Conservation (phyloP, 1,140 invertebrate species). For the Frieseomelitta varia region DNA sequence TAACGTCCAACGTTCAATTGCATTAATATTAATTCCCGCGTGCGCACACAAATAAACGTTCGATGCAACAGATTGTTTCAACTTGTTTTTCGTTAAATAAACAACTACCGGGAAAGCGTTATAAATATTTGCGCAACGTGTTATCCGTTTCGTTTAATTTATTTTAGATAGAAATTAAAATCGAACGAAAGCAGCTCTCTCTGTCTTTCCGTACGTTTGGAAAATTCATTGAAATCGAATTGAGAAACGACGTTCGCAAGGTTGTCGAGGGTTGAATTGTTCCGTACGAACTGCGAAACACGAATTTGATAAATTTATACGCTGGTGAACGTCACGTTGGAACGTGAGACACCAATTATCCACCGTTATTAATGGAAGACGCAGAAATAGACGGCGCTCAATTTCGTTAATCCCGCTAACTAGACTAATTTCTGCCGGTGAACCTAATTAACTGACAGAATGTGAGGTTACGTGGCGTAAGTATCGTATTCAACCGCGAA, state of each 20-base stretch:
- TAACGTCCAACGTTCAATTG: not conserved
- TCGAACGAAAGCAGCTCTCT: too few species aligned
- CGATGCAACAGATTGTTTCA: not conserved
- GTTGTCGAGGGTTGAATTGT: not conserved
- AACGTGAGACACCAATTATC: not conserved
- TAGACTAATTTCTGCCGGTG: slow-evolving; percentile 23
- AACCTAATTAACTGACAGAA: slow-evolving; percentile 30
- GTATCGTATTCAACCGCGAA: slow-evolving; percentile 23
- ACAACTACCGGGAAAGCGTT: not conserved
- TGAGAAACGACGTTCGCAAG: too few species aligned
- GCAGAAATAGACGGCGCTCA: not conserved
- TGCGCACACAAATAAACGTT: not conserved
- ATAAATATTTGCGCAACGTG: not conserved
- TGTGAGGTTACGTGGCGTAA: slow-evolving; percentile 7
- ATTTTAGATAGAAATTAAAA: not conserved
- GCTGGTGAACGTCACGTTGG: not conserved
- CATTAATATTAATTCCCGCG: not conserved
- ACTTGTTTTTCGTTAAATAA: not conserved
- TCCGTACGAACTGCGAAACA: not conserved
- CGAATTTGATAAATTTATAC: not conserved
- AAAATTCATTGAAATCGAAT: not conserved
- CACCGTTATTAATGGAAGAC: not conserved
- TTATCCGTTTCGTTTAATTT: not conserved
- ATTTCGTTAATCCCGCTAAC: slow-evolving; percentile 32
- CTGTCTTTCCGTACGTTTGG: not conserved